These are phyloP conservation scores for Timema podura DNA, from an alignment of 2,888 invertebrate genomes.

Conservation along the genomic window DNA sequence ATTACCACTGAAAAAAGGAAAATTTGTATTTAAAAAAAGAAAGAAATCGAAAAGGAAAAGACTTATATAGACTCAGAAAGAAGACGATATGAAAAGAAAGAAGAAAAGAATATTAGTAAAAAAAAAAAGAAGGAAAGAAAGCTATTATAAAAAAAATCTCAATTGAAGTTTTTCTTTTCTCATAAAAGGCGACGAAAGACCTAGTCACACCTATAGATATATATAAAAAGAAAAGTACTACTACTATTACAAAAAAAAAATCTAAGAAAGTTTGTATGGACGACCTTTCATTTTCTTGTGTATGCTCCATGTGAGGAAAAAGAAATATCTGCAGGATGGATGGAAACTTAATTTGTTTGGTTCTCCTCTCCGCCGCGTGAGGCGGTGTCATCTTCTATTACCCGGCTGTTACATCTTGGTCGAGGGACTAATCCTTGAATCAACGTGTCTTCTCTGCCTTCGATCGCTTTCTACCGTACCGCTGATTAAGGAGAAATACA, in stretches of 20 bases:
- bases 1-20: too few relatives aligned
- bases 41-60: neutral
- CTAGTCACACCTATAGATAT: neutral
- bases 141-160: neutral
- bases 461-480: too few relatives aligned
- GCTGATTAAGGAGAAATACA: too few relatives aligned
- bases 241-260: too few relatives aligned
- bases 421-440: constrained; percentile 7
- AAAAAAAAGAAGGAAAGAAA: constrained; percentile 8
- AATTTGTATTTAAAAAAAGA: too few relatives aligned
- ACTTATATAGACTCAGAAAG: neutral
- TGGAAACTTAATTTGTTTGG: constrained; percentile 24
- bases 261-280: neutral
- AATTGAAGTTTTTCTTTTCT: neutral
- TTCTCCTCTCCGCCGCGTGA: constrained; percentile 7
- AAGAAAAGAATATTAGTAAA: neutral
- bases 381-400: neutral
- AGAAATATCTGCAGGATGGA: neutral
- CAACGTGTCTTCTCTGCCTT: neutral
- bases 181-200: constrained; percentile 10
- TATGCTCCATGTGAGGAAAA: neutral
- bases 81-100: neutral
- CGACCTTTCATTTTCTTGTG: constrained; percentile 10
- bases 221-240: neutral
- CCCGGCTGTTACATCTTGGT: neutral